Conservation (phyloP, 2,888 invertebrate genomes). For the Andricus quercusramuli region DNA sequence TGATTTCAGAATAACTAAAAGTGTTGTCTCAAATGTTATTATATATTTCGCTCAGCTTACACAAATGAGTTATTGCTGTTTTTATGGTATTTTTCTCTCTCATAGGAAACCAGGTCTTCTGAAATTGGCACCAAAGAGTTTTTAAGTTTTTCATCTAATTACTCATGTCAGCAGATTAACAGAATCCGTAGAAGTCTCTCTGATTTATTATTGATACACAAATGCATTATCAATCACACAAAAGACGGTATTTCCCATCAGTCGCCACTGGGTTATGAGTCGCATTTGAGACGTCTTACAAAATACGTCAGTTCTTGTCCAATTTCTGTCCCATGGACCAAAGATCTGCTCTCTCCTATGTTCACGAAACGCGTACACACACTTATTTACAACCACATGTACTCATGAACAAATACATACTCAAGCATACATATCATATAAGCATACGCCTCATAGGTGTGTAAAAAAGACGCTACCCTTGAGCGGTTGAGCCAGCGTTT, state of each 20-base stretch:
- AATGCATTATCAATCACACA: too few relatives aligned
- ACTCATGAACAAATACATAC: constrained; percentile 1
- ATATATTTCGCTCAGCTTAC: too few relatives aligned
- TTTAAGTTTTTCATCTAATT: constrained; percentile 49
- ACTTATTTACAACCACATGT: constrained; percentile 28
- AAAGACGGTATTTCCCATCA: too few relatives aligned
- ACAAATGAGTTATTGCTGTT: too few relatives aligned
- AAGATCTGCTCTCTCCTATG: constrained; percentile 21
- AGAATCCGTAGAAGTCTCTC: not conserved
- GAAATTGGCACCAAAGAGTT: not conserved
- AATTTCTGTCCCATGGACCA: too few relatives aligned
- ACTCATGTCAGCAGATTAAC: constrained; percentile 33
- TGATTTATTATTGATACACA: not conserved
- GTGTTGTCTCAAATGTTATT: too few relatives aligned
- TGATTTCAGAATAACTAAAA: too few relatives aligned
- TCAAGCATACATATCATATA: constrained; percentile 23
- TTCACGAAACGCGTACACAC: not conserved
- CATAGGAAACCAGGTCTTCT: too few relatives aligned
- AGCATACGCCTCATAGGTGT: constrained; percentile 42
- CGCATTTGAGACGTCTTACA: too few relatives aligned
- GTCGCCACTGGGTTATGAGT: too few relatives aligned
- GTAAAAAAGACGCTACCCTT: constrained; percentile 40
- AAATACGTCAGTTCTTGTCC: too few relatives aligned
- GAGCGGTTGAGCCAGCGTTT: constrained; percentile 40
- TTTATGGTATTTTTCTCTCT: too few relatives aligned